A percentile compares a stretch with the other conserved stretches of the same genome.
phyloP scores from a whole-genome alignment of 2,797 vertebrate genomes.

The Carapus acus region DNA sequence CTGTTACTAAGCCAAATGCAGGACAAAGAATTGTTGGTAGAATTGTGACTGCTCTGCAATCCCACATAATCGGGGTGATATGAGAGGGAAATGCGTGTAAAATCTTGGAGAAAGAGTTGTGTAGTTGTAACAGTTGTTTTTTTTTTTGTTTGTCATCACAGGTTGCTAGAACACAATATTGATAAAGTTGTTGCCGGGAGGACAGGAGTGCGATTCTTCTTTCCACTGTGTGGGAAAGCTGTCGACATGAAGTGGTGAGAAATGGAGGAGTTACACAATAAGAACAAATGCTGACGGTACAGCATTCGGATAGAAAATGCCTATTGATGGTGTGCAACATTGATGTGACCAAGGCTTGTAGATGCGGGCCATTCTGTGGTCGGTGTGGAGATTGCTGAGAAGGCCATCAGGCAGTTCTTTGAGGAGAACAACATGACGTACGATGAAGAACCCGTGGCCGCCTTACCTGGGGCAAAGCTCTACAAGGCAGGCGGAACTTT shows the following conservation, averaged over 20 bases:
- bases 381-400: slow-evolving; percentile 85
- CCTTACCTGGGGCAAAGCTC: slow-evolving; percentile 77
- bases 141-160: slow-evolving; percentile 42
- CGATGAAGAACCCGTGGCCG: slow-evolving; percentile 71
- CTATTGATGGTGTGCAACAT: too few species aligned
- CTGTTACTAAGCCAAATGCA: too few species aligned
- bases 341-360: slow-evolving; percentile 78
- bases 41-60: too few species aligned
- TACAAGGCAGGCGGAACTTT: slow-evolving; percentile 78
- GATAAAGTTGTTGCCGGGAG: slow-evolving; percentile 73
- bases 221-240: slow-evolving; percentile 94
- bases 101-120: too few species aligned
- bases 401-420: slow-evolving; percentile 83
- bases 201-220: slow-evolving; percentile 79
- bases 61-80: too few species aligned
- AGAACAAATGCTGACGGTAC: too few species aligned
- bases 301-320: too few species aligned
- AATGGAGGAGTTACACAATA: neutral
- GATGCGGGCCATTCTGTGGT: slow-evolving; percentile 83
- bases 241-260: slow-evolving; percentile 95
- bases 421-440: slow-evolving; percentile 78
- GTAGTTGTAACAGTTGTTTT: too few species aligned
- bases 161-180: slow-evolving; percentile 76
- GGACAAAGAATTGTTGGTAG: too few species aligned
- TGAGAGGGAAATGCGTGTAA: too few species aligned